Conservation (phyloP, 2,797 vertebrate genomes). For the Poeciliopsis paucimaculata region DNA sequence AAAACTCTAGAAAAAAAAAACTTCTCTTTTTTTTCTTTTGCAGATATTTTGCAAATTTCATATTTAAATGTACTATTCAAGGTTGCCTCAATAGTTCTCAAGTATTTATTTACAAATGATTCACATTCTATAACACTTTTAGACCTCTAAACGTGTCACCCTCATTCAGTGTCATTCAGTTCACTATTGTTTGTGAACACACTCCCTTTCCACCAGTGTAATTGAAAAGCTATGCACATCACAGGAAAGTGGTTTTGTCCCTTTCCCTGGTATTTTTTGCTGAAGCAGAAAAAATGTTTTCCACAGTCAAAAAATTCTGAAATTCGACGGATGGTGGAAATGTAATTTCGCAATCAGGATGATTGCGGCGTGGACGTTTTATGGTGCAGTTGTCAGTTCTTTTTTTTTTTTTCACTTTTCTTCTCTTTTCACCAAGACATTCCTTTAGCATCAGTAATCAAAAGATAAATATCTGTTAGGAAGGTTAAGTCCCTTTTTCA, state of each 20-base stretch:
- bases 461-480: slow-evolving; percentile 38
- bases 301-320: slow-evolving; percentile 26
- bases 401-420: slow-evolving; percentile 20
- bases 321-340: slow-evolving; percentile 33
- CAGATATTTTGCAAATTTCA: neutral
- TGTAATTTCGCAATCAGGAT: slow-evolving; percentile 56
- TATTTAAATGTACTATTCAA: neutral
- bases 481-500: slow-evolving; percentile 16
- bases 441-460: slow-evolving; percentile 35
- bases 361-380: slow-evolving; percentile 56
- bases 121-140: neutral
- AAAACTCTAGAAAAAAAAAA: neutral
- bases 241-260: slow-evolving; percentile 42
- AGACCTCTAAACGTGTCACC: slow-evolving; percentile 6
- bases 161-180: neutral
- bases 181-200: slow-evolving; percentile 5
- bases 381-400: slow-evolving; percentile 44
- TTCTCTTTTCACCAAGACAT: slow-evolving; percentile 30
- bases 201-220: neutral
- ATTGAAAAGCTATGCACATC: slow-evolving; percentile 35
- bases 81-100: neutral
- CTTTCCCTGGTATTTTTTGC: slow-evolving; percentile 27
- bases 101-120: neutral
- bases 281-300: slow-evolving; percentile 45
- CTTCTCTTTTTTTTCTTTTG: neutral